Conservation (phyloP, 2,888 invertebrate species). For the Orchestes rusci region DNA sequence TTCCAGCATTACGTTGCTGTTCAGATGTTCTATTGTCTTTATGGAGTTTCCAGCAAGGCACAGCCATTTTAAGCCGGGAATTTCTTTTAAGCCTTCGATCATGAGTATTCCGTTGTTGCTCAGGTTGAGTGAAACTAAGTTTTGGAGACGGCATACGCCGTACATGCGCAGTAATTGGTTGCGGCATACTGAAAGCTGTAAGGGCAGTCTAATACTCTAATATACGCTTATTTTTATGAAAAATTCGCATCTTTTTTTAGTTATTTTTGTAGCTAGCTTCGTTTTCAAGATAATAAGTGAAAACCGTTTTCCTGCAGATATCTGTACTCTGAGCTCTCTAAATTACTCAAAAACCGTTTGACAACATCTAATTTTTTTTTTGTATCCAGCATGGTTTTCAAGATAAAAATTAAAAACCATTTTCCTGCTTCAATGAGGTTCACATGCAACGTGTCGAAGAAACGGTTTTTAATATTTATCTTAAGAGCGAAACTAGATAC, state of each 20-base stretch:
- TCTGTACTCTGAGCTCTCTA: too few species aligned
- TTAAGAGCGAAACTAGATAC: too few species aligned
- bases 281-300: too few species aligned
- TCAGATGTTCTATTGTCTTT: slow-evolving; percentile 86
- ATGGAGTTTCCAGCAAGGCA: slow-evolving; percentile 86
- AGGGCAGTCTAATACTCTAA: too few species aligned
- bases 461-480: too few species aligned
- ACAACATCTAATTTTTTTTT: neutral
- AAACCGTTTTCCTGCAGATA: too few species aligned
- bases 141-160: slow-evolving; percentile 72
- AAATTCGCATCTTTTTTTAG: neutral
- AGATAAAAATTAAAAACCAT: too few species aligned
- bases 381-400: too few species aligned
- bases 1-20: slow-evolving; percentile 72
- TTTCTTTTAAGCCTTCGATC: slow-evolving; percentile 83
- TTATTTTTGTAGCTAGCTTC: neutral
- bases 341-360: too few species aligned
- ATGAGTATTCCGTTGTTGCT: slow-evolving; percentile 83
- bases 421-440: too few species aligned
- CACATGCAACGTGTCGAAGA: too few species aligned
- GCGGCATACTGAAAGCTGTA: slow-evolving; percentile 74
- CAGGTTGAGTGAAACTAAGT: slow-evolving; percentile 72
- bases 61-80: slow-evolving; percentile 70
- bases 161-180: slow-evolving; percentile 85
- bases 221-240: neutral